Evolutionary conservation across 2,113 vertebrate genomes (phyloP), one percentile per base, ranked within the genome.

Genomic region (Seriola rivoliana): DNA sequence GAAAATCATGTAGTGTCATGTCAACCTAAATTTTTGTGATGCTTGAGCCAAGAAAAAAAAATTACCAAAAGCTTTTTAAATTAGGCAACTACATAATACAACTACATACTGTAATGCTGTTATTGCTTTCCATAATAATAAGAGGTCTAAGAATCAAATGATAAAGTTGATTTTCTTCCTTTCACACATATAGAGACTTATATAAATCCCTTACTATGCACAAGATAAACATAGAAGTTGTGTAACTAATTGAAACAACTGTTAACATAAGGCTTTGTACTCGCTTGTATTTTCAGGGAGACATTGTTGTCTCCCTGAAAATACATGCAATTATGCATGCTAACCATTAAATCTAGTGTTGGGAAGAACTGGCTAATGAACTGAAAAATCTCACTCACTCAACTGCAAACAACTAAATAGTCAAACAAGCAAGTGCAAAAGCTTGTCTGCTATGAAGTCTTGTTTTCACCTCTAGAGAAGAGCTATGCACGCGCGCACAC

Each of bases 331-430:
- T 79, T 80, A 82, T 23, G 42, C 29, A 13, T 23, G 16, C 64
- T 32, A 54, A 75, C 34, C 29, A 75, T 75, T 60, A 40, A 29
- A 62, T 40, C 11, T 29, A 3, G 34, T 46, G 70, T 40, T 60
- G 19, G 52, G 13, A 71, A 60, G 73, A 81, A 55, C 19, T 68
- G 63, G 46, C 79, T 73, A 65, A 80, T 85, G 79, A 87, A 69
- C 12, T 34, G 69, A 68, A 68, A 82, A 76, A 80, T 76, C 71
- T 63, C 17, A 48, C 55, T 9, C n/a, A 77, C 50, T 70, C 78
- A 70, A 60, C 50, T 60, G 25, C 52, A 9, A 77, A 69, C 64
- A 57, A 44, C 12, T 52, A 59, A 52, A 68, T 4, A 73, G 74
- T 42, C 58, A 70, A 75, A 71, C 52, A 74, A 71, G 44, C 48